phyloP scores from a whole-genome alignment of 2,113 vertebrate species.

The Crotophaga sulcirostris region DNA sequence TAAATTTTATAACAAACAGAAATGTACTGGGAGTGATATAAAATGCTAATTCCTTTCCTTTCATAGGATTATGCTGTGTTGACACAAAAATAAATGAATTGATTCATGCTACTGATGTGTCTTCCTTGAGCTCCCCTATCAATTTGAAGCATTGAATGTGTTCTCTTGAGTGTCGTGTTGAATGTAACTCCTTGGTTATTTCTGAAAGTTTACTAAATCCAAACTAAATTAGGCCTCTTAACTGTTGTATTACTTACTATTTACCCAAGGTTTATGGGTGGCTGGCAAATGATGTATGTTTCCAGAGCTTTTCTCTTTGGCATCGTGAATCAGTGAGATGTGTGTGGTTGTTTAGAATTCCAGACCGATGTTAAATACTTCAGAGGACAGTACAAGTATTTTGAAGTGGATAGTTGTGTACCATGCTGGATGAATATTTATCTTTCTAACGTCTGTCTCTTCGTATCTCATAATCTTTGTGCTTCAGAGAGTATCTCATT shows the following conservation, averaged over 20 bases:
- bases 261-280: neutral
- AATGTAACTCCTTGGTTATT: neutral
- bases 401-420: neutral
- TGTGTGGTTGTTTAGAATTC: neutral
- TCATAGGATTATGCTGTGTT: neutral
- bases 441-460: neutral
- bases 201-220: neutral
- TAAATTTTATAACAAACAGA: neutral
- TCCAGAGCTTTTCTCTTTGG: neutral
- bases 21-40: neutral
- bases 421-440: neutral
- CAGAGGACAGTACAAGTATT: neutral
- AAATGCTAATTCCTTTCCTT: neutral
- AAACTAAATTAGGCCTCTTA: neutral
- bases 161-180: neutral
- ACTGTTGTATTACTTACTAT: neutral
- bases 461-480: neutral
- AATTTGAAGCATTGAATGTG: neutral
- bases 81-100: neutral
- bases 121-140: neutral
- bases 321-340: neutral
- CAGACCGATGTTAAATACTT: neutral
- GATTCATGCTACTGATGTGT: neutral
- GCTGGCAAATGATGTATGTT: neutral
- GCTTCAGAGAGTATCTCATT: neutral